Percentiles rank a stretch among this genome's conserved stretches.
Evolutionary conservation across 2,888 invertebrate species (phyloP).

Genomic region (Caenorhabditis sp.): DNA sequence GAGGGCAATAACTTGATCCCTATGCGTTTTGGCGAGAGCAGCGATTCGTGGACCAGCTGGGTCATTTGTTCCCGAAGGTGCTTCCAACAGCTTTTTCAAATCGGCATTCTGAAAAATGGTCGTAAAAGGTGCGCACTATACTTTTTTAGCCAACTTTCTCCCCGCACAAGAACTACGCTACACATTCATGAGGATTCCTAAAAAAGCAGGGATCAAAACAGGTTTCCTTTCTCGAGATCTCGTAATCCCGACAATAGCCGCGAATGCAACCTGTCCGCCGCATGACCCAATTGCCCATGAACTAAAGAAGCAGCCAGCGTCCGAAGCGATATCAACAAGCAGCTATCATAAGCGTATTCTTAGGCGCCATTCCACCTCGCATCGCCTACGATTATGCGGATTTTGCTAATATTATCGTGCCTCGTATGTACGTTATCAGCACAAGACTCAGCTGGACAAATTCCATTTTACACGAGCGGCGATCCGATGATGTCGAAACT

Average conservation of each 20-base stretch:
- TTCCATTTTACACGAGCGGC: constrained; percentile 28
- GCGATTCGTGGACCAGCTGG: constrained; percentile 24
- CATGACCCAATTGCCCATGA: constrained; percentile 58
- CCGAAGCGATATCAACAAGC: constrained; percentile 35
- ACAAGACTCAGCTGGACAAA: constrained; percentile 32
- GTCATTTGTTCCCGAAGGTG: too few species aligned
- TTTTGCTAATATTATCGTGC: constrained; percentile 10
- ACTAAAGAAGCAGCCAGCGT: constrained; percentile 35
- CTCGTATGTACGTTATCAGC: background rate
- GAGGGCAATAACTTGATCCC: constrained; percentile 7
- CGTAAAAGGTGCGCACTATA: too few species aligned
- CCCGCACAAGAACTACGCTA: constrained; percentile 11
- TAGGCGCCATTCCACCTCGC: constrained; percentile 3
- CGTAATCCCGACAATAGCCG: constrained; percentile 45
- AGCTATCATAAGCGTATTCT: constrained; percentile 57
- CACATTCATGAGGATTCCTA: constrained; percentile 3
- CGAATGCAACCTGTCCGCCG: constrained; percentile 53
- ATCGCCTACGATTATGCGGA: constrained; percentile 15
- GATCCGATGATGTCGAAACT: constrained; percentile 48
- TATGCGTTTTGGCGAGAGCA: background rate
- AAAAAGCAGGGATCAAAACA: constrained; percentile 40
- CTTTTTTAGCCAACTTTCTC: background rate
- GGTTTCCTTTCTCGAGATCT: constrained; percentile 40
- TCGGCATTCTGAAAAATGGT: constrained; percentile 21
- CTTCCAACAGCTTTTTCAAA: constrained; percentile 24